Evolutionary conservation across 2,797 vertebrate genomes (phyloP).

Genomic region (Poeciliopsis paucimaculata): DNA sequence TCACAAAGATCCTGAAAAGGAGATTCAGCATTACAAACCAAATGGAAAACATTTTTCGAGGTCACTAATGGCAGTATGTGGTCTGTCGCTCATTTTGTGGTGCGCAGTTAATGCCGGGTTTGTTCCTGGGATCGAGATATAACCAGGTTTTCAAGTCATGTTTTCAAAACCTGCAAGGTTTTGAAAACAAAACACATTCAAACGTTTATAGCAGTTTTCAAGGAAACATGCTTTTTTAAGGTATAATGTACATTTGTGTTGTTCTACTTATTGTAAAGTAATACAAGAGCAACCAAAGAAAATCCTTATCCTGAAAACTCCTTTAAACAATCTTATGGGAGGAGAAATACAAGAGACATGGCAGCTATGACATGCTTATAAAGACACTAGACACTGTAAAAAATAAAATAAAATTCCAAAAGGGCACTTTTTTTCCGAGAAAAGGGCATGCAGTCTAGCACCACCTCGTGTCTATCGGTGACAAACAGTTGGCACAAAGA

Average conservation of each 20-base stretch:
- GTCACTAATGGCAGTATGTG: slow-evolving; percentile 31
- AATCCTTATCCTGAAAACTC: neutral
- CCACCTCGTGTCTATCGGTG: no score
- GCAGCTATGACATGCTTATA: neutral
- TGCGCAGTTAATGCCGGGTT: neutral
- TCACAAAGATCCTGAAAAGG: slow-evolving; percentile 46
- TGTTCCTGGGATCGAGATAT: neutral
- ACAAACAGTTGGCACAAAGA: neutral
- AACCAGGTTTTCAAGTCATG: neutral
- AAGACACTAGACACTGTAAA: no score
- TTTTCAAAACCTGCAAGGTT: neutral
- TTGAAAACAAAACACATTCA: neutral
- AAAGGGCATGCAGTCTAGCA: no score
- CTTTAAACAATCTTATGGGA: neutral
- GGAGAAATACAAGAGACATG: neutral
- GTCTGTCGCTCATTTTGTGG: slow-evolving; percentile 41
- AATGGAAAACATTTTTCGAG: slow-evolving; percentile 53
- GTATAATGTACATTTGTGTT: neutral
- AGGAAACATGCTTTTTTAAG: neutral
- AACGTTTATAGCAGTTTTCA: neutral
- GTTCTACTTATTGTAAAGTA: neutral
- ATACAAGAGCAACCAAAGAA: neutral
- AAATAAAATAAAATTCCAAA: no score
- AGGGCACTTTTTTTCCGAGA: no score
- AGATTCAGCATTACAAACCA: slow-evolving; percentile 49